phyloP scores from a whole-genome alignment of 2,113 vertebrate genomes.

The Mobula hypostoma region DNA sequence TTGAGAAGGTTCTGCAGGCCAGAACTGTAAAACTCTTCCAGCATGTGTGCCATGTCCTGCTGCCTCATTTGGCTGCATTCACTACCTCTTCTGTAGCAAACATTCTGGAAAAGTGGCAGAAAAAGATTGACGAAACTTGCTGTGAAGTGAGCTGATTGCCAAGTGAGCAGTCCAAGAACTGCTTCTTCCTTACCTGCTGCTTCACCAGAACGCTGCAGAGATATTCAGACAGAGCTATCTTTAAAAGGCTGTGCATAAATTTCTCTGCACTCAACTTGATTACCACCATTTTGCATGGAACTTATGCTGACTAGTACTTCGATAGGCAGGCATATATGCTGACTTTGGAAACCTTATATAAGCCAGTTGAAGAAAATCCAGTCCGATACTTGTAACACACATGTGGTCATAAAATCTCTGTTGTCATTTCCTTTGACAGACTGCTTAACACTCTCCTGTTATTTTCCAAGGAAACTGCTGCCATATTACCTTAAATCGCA shows the following conservation, averaged over 20 bases:
- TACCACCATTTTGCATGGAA: too few species aligned
- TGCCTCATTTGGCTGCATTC: background rate
- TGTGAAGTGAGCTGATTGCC: background rate
- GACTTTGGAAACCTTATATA: background rate
- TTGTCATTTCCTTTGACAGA: background rate
- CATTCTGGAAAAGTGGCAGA: slow-evolving; percentile 23
- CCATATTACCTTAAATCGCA: background rate
- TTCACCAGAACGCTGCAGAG: background rate
- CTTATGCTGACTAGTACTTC: background rate
- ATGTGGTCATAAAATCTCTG: background rate
- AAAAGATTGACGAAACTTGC: slow-evolving; percentile 29
- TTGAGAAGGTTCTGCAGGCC: background rate
- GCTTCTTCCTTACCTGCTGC: slow-evolving; percentile 3
- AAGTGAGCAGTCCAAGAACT: slow-evolving; percentile 6
- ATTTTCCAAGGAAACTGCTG: background rate
- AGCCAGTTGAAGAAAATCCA: background rate
- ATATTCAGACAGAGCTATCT: background rate
- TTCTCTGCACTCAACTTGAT: background rate
- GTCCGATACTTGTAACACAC: background rate
- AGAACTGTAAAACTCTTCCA: slow-evolving; percentile 9
- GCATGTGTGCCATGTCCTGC: slow-evolving; percentile 8
- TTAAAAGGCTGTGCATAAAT: slow-evolving; percentile 5
- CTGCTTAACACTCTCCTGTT: background rate
- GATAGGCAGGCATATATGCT: background rate
- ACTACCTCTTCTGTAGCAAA: background rate